These are phyloP conservation scores for Congeria kusceri DNA, from an alignment of 2,888 invertebrate species.

Conservation along the genomic window DNA sequence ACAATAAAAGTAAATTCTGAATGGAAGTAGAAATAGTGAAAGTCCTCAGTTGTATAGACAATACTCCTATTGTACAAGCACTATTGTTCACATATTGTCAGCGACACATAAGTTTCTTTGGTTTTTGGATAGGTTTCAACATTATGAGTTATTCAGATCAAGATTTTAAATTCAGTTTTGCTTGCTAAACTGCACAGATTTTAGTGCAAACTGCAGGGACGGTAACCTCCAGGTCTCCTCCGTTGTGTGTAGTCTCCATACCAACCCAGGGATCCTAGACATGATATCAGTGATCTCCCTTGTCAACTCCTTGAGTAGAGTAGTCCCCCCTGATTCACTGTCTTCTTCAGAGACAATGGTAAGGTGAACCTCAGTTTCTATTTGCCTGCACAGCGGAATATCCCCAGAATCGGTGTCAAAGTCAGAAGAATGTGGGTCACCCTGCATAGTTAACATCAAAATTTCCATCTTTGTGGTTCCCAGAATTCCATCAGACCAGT, in stretches of 20 bases:
- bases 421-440: constrained; percentile 23
- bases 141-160: too few species aligned
- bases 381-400: constrained; percentile 34
- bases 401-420: constrained; percentile 32
- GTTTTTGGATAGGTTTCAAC: too few species aligned
- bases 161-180: neutral
- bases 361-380: constrained; percentile 25
- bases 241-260: constrained; percentile 68
- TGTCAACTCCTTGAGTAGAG: constrained; percentile 69
- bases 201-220: constrained; percentile 33
- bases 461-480: constrained; percentile 72
- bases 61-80: too few species aligned
- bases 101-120: too few species aligned
- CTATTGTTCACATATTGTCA: too few species aligned
- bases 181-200: constrained; percentile 52
- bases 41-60: too few species aligned
- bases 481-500: constrained; percentile 80
- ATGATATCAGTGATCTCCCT: constrained; percentile 70
- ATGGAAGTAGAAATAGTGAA: too few species aligned
- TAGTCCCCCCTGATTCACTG: constrained; percentile 53
- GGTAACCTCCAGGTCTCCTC: constrained; percentile 62
- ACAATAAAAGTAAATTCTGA: too few species aligned
- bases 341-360: constrained; percentile 42
- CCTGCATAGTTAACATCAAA: constrained; percentile 62
- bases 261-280: constrained; percentile 70